These are phyloP conservation scores for Leptarthrus brevirostris DNA, from an alignment of 2,888 invertebrate species.

Conservation along the genomic window DNA sequence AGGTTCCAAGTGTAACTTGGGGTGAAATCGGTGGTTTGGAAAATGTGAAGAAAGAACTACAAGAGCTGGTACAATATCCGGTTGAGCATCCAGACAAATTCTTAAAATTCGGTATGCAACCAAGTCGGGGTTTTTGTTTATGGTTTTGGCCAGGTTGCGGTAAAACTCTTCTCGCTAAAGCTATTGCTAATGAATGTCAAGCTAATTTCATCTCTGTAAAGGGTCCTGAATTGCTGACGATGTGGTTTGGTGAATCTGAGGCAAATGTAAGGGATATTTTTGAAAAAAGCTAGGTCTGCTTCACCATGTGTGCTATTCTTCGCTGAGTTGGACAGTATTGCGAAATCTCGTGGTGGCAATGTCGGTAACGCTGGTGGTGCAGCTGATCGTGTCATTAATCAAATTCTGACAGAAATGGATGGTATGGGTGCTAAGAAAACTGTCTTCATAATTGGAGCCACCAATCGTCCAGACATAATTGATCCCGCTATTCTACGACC, in stretches of 20 bases:
- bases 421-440: conserved; percentile 99
- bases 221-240: conserved; percentile 96
- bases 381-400: conserved; percentile 99
- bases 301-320: conserved; percentile 99
- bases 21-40: conserved; percentile 97
- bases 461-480: conserved; percentile 95
- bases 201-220: conserved; percentile 99
- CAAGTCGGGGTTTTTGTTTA: conserved; percentile 97
- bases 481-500: conserved; percentile 99
- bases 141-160: conserved; percentile 99
- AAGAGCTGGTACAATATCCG: conserved; percentile 99
- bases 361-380: conserved; percentile 96
- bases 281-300: conserved; percentile 98
- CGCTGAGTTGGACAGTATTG: conserved; percentile 99
- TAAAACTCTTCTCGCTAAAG: conserved; percentile 93
- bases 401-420: conserved; percentile 99
- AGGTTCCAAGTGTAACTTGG: conserved; percentile 98
- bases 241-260: conserved; percentile 99
- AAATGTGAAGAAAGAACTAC: conserved; percentile 95
- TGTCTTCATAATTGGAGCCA: conserved; percentile 98
- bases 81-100: conserved; percentile 99
- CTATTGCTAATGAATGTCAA: conserved; percentile 99
- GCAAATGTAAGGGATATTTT: conserved; percentile 99
- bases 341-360: conserved; percentile 97
- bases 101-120: conserved; percentile 99